These are phyloP conservation scores for Ifrita kowaldi DNA, from an alignment of 2,113 vertebrate genomes.

Conservation along the genomic window DNA sequence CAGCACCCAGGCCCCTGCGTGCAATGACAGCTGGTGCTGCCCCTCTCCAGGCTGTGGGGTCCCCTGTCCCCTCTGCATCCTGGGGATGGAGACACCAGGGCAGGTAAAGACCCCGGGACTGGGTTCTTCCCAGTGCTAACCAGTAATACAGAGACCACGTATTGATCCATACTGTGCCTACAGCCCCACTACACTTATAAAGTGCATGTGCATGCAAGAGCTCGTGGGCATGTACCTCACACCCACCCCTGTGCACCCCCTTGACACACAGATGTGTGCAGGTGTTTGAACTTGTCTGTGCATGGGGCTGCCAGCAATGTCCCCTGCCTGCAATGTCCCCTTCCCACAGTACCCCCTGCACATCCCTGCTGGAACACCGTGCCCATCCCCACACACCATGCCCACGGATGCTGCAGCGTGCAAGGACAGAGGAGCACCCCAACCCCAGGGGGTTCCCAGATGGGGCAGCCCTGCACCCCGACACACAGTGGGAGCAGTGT, in stretches of 20 bases:
- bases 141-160: accelerated
- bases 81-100: background rate
- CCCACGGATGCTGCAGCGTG: background rate
- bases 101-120: accelerated
- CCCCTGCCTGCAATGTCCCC: background rate
- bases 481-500: background rate
- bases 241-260: background rate
- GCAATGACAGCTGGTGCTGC: background rate
- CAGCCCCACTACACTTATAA: accelerated
- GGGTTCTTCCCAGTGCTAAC: background rate
- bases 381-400: background rate
- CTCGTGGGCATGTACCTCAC: accelerated
- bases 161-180: accelerated
- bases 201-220: accelerated
- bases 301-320: background rate
- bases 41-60: background rate
- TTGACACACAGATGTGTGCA: background rate
- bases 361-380: background rate
- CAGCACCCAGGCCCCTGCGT: background rate
- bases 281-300: background rate
- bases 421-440: background rate
- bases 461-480: accelerated
- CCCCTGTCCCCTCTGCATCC: background rate
- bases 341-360: background rate
- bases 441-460: background rate